Conservation (phyloP, 2,888 invertebrate species). For the Choreutis nemorana region DNA sequence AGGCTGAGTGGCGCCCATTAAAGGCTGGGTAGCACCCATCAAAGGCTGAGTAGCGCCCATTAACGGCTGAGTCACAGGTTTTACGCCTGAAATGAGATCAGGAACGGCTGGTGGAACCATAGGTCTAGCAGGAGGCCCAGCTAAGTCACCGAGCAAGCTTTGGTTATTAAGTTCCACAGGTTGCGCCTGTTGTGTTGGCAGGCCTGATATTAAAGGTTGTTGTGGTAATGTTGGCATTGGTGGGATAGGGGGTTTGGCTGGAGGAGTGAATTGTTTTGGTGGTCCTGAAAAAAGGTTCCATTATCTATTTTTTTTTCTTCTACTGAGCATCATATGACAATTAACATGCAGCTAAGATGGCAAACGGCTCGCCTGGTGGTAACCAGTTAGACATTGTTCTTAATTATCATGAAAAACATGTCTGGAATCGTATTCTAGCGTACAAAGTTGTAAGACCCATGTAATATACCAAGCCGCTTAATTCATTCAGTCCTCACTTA, state of each 20-base stretch:
- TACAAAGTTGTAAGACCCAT: no score
- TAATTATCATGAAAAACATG: no score
- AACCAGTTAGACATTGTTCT: no score
- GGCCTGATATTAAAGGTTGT: constrained; percentile 22
- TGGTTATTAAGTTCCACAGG: no score
- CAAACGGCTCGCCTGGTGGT: no score
- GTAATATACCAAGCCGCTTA: no score
- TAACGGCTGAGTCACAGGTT: constrained; percentile 30
- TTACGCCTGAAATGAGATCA: constrained; percentile 44
- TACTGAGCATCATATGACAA: no score
- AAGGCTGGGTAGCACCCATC: constrained; percentile 12
- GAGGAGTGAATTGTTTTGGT: constrained; percentile 36
- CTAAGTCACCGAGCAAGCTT: constrained; percentile 30
- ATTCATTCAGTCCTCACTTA: no score
- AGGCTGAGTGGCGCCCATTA: constrained; percentile 27
- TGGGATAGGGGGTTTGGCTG: constrained; percentile 42
- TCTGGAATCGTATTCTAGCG: no score
- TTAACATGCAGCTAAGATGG: no score
- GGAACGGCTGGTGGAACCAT: constrained; percentile 21
- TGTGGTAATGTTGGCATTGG: constrained; percentile 33
- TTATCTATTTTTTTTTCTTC: not conserved
- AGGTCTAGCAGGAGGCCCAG: constrained; percentile 6
- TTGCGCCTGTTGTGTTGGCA: constrained; percentile 15
- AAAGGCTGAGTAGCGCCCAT: constrained; percentile 12
- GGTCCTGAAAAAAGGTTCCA: constrained; percentile 13